Base-by-base conservation (phyloP, 2,797 vertebrate species). In the Champsocephalus gunnari region DNA sequence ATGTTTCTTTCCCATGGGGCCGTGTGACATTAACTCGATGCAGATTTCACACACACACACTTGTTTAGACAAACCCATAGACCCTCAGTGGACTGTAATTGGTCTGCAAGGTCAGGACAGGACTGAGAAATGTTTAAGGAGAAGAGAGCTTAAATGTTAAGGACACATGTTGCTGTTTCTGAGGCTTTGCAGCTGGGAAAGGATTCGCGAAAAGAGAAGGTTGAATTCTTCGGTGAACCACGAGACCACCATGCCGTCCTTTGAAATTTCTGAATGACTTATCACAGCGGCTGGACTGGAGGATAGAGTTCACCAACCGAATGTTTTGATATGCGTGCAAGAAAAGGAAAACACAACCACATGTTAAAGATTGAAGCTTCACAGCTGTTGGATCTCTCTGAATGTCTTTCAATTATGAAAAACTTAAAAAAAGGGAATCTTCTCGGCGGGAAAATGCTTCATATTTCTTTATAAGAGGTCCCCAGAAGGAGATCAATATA, bases 21-120 rank as follows among this genome's bases (percentile, higher is more conserved):
- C 5, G 13, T 34, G 63, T 75, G 86, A 86, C 88, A 88, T 87
- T 88, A 87, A 87, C 87, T 66, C 5, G 12, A 80, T 82, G 75
- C 81, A 48, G 59, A 75, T 73, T 80, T 76, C 64, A 73, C 67
- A 24, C 43, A 13, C 13, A 32, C 50, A 63, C 71, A 73, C 34
- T 48, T 71, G 79, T 87, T 85, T 82, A 68, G 73, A 88, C 78
- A 75, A 73, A 56, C 34, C 12, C 61, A 61, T 41, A 41, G 47
- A 73, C 24, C 43, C 66, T 58, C 45, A 55, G 62, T 64, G 49
- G 57, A 73, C 73, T 48, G 21, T 3, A 75, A 13, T 53, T 62
- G 47, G 19, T 43, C 43, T 2, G 41, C 1, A 2, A 68, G 81
- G 83, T 87, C 74, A 68, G 41, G 24, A 8, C 21, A 24, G 78